Evolutionary conservation across 2,888 invertebrate genomes (phyloP).

Genomic region (Brachynemurus nebulosus): DNA sequence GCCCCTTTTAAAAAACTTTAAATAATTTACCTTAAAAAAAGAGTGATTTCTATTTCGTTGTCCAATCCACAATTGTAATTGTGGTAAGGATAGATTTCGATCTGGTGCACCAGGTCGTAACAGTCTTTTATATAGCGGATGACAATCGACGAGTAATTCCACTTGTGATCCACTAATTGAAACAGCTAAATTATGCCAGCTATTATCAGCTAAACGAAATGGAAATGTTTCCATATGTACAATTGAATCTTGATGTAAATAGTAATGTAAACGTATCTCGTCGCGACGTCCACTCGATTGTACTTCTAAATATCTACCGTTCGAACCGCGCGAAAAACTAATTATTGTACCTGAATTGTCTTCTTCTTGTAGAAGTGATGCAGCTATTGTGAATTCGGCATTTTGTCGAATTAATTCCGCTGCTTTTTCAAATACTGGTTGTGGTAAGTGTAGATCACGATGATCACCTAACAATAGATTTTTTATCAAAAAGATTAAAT

Average conservation of each 20-base stretch:
- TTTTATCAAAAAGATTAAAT: neutral
- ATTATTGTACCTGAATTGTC: conserved; percentile 72
- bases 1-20: no score
- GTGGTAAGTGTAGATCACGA: conserved; percentile 57
- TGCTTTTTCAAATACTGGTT: conserved; percentile 51
- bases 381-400: conserved; percentile 69
- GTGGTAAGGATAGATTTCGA: conserved; percentile 59
- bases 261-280: conserved; percentile 75
- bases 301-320: conserved; percentile 81
- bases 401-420: conserved; percentile 53
- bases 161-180: conserved; percentile 72
- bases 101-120: conserved; percentile 56
- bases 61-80: conserved; percentile 71
- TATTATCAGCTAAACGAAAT: conserved; percentile 72
- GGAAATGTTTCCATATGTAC: conserved; percentile 77
- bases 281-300: conserved; percentile 81
- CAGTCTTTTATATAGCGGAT: conserved; percentile 67
- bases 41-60: conserved; percentile 76
- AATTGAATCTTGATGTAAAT: conserved; percentile 41
- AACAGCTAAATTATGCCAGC: conserved; percentile 77
- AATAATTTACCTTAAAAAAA: conserved; percentile 75
- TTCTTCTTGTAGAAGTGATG: conserved; percentile 62
- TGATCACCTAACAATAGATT: conserved; percentile 43
- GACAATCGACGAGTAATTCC: conserved; percentile 76
- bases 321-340: conserved; percentile 54